phyloP scores from a whole-genome alignment of 2,888 invertebrate species.

The Herminia tarsipennalis region DNA sequence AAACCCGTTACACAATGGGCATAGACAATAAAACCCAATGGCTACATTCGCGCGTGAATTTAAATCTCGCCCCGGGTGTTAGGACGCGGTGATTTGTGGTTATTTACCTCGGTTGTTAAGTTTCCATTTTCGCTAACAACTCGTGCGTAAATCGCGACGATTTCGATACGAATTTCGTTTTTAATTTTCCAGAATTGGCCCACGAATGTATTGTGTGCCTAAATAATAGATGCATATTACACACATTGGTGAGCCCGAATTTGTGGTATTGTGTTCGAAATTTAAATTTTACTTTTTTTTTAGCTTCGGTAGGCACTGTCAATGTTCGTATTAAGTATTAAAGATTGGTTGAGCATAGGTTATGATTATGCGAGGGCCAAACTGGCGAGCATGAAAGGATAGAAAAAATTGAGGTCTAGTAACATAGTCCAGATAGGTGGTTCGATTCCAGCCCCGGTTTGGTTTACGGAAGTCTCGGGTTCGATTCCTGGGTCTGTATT shows the following conservation, averaged over 20 bases:
- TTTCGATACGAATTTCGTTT: slow-evolving; percentile 77
- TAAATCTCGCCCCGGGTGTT: slow-evolving; percentile 82
- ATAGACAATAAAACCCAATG: slow-evolving; percentile 52
- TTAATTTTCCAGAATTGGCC: slow-evolving; percentile 77
- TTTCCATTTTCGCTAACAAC: slow-evolving; percentile 75
- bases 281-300: slow-evolving; percentile 45
- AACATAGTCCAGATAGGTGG: no score
- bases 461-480: no score
- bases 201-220: slow-evolving; percentile 48
- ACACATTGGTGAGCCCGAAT: slow-evolving; percentile 41
- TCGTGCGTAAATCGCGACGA: slow-evolving; percentile 78
- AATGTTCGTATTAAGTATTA: no score
- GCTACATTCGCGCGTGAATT: slow-evolving; percentile 77
- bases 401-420: no score
- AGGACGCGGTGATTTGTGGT: slow-evolving; percentile 84
- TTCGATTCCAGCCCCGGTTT: no score
- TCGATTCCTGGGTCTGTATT: no score
- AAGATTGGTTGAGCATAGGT: no score
- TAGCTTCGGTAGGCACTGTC: slow-evolving; percentile 18
- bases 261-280: slow-evolving; percentile 42
- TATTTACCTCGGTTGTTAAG: slow-evolving; percentile 83
- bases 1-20: slow-evolving; percentile 33
- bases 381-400: no score
- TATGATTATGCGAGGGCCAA: no score
- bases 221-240: slow-evolving; percentile 51